phyloP scores from a whole-genome alignment of 2,797 vertebrate genomes.

The Borostomias antarcticus region DNA sequence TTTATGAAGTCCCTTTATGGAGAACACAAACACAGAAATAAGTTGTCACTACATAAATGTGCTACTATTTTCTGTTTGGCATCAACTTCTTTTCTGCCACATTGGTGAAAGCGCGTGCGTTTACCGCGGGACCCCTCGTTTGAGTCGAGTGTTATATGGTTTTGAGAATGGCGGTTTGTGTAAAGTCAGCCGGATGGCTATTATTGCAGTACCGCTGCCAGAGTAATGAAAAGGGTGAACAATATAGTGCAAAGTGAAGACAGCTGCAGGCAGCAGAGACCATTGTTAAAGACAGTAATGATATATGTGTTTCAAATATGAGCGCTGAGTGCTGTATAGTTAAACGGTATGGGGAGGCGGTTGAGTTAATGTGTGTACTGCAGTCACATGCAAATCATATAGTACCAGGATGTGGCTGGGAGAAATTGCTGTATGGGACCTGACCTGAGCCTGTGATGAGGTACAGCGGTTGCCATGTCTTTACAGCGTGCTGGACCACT shows the following conservation, averaged over 20 bases:
- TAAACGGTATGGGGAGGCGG: not conserved
- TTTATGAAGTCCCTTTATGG: constrained; percentile 50
- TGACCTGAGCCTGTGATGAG: not conserved
- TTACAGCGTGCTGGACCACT: not conserved
- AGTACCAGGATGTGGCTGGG: no score
- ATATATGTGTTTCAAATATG: constrained; percentile 18
- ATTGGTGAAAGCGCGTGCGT: constrained; percentile 34
- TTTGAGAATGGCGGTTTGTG: constrained; percentile 40
- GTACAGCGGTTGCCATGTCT: not conserved
- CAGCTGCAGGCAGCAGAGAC: constrained; percentile 55
- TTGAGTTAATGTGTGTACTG: no score
- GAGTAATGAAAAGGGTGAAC: constrained; percentile 58
- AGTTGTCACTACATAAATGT: constrained; percentile 70
- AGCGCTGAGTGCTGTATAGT: not conserved
- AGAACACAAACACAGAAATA: constrained; percentile 44
- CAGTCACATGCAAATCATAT: not conserved
- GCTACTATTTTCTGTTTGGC: constrained; percentile 51
- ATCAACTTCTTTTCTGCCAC: constrained; percentile 37
- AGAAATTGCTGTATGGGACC: not conserved
- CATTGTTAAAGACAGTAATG: constrained; percentile 24
- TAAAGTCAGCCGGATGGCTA: constrained; percentile 40
- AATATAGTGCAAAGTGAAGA: constrained; percentile 64
- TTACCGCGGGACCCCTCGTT: constrained; percentile 34
- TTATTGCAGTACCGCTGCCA: constrained; percentile 60
- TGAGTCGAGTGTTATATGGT: constrained; percentile 58